Conservation (phyloP, 2,888 invertebrate species). For the Julus scanicus region DNA sequence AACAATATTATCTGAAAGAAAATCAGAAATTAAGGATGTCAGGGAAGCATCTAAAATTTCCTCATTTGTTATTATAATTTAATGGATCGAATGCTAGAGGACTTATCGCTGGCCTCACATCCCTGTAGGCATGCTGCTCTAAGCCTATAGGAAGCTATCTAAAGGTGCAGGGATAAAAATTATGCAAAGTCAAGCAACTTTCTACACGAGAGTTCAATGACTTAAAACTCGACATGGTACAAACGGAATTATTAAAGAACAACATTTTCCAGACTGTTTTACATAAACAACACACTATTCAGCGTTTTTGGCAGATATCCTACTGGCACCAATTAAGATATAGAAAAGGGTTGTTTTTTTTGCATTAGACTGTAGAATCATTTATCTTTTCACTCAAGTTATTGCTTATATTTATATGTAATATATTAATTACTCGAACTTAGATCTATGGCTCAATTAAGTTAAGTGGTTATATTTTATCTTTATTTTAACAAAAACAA, state of each 20-base stretch:
- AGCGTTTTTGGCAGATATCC: background rate
- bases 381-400: background rate
- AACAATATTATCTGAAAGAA: no score
- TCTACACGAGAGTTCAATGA: background rate
- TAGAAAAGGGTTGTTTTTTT: background rate
- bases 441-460: no score
- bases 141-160: background rate
- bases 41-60: background rate
- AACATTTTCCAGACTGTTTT: conserved; percentile 4
- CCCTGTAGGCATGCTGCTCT: background rate
- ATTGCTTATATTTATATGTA: no score
- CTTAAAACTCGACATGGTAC: background rate
- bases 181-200: background rate
- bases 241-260: conserved; percentile 7
- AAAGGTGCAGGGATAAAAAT: background rate
- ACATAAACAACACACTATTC: conserved; percentile 2
- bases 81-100: background rate
- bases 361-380: background rate
- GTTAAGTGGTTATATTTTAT: no score
- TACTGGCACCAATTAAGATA: conserved; percentile 19
- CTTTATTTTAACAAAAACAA: no score
- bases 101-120: background rate
- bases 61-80: conserved; percentile 3
- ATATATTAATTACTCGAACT: no score
- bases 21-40: background rate